A percentile compares a stretch with the other conserved stretches of the same genome.
Conservation (phyloP, 2,113 vertebrate species). For the Oceanodroma tethys region DNA sequence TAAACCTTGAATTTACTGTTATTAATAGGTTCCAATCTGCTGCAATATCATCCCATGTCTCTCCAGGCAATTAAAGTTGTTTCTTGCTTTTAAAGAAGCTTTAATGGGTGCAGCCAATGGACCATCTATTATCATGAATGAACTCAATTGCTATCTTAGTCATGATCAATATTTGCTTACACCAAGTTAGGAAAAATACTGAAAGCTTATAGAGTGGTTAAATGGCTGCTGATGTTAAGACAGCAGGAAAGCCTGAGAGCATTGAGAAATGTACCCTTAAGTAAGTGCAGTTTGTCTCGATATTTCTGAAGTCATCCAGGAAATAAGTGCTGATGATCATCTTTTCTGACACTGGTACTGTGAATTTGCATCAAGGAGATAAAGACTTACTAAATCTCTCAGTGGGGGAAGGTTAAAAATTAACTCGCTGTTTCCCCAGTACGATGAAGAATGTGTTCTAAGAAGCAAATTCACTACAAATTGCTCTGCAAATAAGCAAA, state of each 20-base stretch:
- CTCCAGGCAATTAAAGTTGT: constrained; percentile 59
- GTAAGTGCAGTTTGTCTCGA: constrained; percentile 45
- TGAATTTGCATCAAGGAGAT: constrained; percentile 7
- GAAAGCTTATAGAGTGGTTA: constrained; percentile 54
- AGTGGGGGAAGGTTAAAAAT: constrained; percentile 11
- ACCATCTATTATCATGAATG: constrained; percentile 68
- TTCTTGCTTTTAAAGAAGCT: constrained; percentile 61
- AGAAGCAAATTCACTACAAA: not conserved
- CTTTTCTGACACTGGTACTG: constrained; percentile 14
- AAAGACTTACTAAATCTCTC: not conserved
- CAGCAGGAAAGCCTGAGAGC: constrained; percentile 8
- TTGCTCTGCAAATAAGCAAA: not conserved
- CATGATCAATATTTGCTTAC: constrained; percentile 72
- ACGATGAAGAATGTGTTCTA: not conserved
- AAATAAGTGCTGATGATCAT: constrained; percentile 57
- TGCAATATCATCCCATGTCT: constrained; percentile 31
- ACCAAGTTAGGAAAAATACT: constrained; percentile 59
- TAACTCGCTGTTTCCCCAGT: not conserved
- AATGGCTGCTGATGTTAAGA: constrained; percentile 38
- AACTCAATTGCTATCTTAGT: constrained; percentile 63
- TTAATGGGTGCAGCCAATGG: constrained; percentile 62
- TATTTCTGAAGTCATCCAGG: constrained; percentile 48
- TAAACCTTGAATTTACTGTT: constrained; percentile 51
- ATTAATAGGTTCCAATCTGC: constrained; percentile 55
- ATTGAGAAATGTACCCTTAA: constrained; percentile 36